A percentile compares a stretch with the other conserved stretches of the same genome.
Evolutionary conservation across 2,888 invertebrate genomes (phyloP).

Genomic region (Mesodorylaimus sp.): DNA sequence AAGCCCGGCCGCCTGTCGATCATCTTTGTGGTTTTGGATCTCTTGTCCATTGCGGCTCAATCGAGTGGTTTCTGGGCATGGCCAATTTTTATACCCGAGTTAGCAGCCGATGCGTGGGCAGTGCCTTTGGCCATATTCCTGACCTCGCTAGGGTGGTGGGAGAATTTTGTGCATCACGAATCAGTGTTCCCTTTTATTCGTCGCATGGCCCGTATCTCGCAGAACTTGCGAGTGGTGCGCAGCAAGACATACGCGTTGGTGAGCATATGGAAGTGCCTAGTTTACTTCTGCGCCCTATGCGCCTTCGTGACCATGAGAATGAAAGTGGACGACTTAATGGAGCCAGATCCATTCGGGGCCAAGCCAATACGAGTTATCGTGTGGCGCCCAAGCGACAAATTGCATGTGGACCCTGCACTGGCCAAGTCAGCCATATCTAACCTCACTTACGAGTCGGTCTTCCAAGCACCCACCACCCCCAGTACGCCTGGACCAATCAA

Average conservation of each 20-base stretch:
- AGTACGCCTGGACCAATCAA: too few species aligned
- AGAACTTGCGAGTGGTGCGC: slow-evolving; percentile 52
- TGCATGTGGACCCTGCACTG: too few species aligned
- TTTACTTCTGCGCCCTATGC: slow-evolving; percentile 56
- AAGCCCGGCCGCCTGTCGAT: slow-evolving; percentile 17
- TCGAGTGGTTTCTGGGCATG: slow-evolving; percentile 74
- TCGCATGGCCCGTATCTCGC: slow-evolving; percentile 18
- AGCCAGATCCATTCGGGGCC: slow-evolving; percentile 24
- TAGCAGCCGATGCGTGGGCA: slow-evolving; percentile 45
- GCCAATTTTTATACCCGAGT: slow-evolving; percentile 41
- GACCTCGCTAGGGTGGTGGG: slow-evolving; percentile 91
- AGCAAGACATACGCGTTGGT: slow-evolving; percentile 73
- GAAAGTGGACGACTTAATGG: background rate
- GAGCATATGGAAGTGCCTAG: slow-evolving; percentile 68
- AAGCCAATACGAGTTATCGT: slow-evolving; percentile 25
- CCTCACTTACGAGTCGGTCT: too few species aligned
- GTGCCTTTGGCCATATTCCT: slow-evolving; percentile 66
- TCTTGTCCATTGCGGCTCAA: slow-evolving; percentile 67
- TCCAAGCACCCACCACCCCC: too few species aligned
- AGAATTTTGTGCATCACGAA: slow-evolving; percentile 73
- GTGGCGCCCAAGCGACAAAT: slow-evolving; percentile 5
- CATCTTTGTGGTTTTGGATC: slow-evolving; percentile 41
- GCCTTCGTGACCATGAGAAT: slow-evolving; percentile 39
- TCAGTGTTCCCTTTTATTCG: slow-evolving; percentile 48
- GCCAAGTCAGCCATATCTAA: too few species aligned